Percentiles rank a stretch among this genome's conserved stretches.
Conservation (phyloP, 2,888 invertebrate genomes). For the Antitype chi region DNA sequence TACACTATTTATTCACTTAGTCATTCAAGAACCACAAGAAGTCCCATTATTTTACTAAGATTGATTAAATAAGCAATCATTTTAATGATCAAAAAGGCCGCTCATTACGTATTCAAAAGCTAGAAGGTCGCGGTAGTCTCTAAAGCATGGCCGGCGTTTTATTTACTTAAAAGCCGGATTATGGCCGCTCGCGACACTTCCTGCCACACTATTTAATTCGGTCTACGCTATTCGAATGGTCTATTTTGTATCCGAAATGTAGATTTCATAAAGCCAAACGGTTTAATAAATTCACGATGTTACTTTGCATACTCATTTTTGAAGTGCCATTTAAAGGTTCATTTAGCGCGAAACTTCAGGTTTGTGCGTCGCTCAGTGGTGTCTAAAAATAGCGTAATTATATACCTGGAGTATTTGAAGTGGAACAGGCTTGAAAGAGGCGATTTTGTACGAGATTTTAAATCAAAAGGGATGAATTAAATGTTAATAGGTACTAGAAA, state of each 20-base stretch:
- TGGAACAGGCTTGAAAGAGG: conserved; percentile 37
- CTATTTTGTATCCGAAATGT: conserved; percentile 59
- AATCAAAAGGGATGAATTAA: conserved; percentile 44
- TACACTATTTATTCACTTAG: not conserved
- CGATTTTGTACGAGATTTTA: conserved; percentile 50
- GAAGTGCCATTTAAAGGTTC: conserved; percentile 47
- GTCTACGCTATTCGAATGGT: conserved; percentile 62
- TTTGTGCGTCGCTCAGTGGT: conserved; percentile 29
- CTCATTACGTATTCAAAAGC: conserved; percentile 81
- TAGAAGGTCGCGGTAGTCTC: conserved; percentile 71
- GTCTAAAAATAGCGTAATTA: conserved; percentile 57
- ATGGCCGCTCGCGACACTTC: conserved; percentile 74
- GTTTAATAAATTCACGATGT: conserved; percentile 41
- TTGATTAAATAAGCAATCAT: conserved; percentile 69
- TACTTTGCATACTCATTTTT: conserved; percentile 51
- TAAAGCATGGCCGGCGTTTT: conserved; percentile 75
- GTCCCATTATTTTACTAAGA: conserved; percentile 44
- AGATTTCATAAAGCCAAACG: conserved; percentile 52
- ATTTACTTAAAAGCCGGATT: conserved; percentile 81
- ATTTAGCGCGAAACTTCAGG: conserved; percentile 47
- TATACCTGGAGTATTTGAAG: conserved; percentile 45
- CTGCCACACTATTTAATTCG: conserved; percentile 71
- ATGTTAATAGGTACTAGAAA: conserved; percentile 51
- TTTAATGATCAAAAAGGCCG: conserved; percentile 78
- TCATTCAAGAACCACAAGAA: conserved; percentile 6